Conservation (phyloP, 1,140 invertebrate species). For the Dinothrombium tinctorium region DNA sequence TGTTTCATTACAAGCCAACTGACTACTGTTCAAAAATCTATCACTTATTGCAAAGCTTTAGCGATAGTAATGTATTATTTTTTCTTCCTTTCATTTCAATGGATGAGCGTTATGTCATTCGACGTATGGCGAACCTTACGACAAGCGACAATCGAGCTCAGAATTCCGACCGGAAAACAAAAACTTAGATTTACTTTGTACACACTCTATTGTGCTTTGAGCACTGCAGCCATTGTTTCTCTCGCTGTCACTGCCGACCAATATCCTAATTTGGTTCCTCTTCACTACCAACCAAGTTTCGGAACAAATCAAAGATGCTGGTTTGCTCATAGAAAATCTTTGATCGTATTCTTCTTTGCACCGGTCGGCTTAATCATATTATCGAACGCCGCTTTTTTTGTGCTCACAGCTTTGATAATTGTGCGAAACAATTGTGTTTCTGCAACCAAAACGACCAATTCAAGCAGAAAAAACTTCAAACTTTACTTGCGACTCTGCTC, state of each 20-base stretch:
- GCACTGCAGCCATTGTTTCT: no score
- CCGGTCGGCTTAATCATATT: conserved; percentile 27
- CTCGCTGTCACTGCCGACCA: no score
- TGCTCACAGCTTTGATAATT: conserved; percentile 28
- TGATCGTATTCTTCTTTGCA: conserved; percentile 29
- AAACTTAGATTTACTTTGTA: conserved; percentile 25
- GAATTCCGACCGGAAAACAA: conserved; percentile 22
- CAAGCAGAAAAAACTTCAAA: conserved; percentile 25
- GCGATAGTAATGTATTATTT: conserved; percentile 27
- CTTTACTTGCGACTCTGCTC: conserved; percentile 30
- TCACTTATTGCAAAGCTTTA: conserved; percentile 19
- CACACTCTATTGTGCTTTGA: no score
- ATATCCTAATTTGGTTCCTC: no score
- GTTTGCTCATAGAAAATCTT: conserved; percentile 26
- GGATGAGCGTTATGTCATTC: conserved; percentile 34
- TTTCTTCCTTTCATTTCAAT: conserved; percentile 31
- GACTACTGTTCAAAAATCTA: background rate
- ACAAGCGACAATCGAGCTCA: conserved; percentile 26
- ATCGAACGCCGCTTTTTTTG: conserved; percentile 28
- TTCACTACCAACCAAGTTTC: conserved; percentile 23
- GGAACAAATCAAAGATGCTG: conserved; percentile 26
- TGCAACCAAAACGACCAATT: conserved; percentile 15
- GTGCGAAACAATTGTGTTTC: no score
- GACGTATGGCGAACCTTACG: conserved; percentile 30
- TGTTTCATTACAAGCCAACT: conserved; percentile 24